A percentile compares a stretch with the other conserved stretches of the same genome.
Conservation (phyloP, 2,113 vertebrate species). For the Cebus imitator region DNA sequence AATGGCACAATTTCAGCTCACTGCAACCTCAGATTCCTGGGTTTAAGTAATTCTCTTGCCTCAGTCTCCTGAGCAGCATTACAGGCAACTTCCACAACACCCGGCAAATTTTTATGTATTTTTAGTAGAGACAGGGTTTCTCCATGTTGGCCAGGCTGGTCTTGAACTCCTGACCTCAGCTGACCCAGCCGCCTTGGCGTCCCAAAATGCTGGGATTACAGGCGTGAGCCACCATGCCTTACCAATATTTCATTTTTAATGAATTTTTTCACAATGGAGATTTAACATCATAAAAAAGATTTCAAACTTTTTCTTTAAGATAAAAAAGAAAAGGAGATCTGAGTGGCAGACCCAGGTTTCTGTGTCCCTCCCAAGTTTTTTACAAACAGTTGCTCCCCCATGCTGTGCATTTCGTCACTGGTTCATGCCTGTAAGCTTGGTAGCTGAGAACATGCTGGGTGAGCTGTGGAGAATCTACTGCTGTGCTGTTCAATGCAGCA, state of each 20-base stretch:
- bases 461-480: neutral
- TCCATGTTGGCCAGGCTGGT: no score
- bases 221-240: no score
- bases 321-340: neutral
- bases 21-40: no score
- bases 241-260: neutral
- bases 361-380: neutral
- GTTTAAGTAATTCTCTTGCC: no score
- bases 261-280: neutral
- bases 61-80: no score
- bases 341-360: neutral
- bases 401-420: neutral
- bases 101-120: no score
- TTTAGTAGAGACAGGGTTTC: no score
- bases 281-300: neutral
- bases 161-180: no score
- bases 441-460: neutral
- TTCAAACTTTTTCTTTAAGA: neutral
- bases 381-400: neutral
- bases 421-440: neutral
- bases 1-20: no score
- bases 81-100: no score
- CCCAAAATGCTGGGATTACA: no score
- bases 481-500: neutral
- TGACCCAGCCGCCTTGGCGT: rapidly evolving